These are phyloP conservation scores for Neelides sp. DNA, from an alignment of 1,140 invertebrate species.

Conservation along the genomic window DNA sequence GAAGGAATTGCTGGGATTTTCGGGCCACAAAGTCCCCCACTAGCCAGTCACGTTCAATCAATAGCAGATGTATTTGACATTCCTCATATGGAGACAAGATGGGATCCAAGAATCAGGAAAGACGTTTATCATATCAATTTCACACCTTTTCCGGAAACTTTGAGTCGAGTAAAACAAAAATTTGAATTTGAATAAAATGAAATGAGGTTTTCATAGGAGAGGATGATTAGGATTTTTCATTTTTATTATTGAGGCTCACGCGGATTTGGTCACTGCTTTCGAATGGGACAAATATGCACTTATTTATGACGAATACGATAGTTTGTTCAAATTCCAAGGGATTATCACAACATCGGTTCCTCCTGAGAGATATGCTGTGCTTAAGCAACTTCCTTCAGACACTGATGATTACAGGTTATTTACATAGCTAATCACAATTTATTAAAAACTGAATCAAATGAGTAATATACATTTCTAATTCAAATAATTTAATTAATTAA, in stretches of 20 bases:
- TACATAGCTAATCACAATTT: background rate
- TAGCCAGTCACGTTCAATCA: constrained; percentile 85
- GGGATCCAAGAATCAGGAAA: constrained; percentile 72
- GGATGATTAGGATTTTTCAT: background rate
- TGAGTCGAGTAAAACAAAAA: constrained; percentile 60
- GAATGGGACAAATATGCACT: constrained; percentile 89
- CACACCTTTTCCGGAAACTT: constrained; percentile 75
- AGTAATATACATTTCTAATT: background rate
- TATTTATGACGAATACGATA: constrained; percentile 88
- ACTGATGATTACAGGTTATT: constrained; percentile 34
- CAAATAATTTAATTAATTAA: too few species aligned
- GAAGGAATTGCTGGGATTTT: constrained; percentile 82
- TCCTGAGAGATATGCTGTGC: constrained; percentile 38
- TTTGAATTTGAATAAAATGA: constrained; percentile 7
- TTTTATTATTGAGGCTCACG: constrained; percentile 56
- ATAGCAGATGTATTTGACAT: constrained; percentile 93
- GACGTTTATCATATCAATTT: constrained; percentile 85
- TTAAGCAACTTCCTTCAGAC: constrained; percentile 35
- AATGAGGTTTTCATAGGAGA: too few species aligned
- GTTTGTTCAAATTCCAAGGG: constrained; percentile 77
- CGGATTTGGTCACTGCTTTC: constrained; percentile 73
- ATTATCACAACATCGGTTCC: constrained; percentile 76
- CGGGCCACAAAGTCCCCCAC: constrained; percentile 77
- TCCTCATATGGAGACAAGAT: constrained; percentile 82
- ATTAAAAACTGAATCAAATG: background rate